These are phyloP conservation scores for Silurus aristotelis DNA, from an alignment of 2,797 vertebrate genomes.

Conservation along the genomic window DNA sequence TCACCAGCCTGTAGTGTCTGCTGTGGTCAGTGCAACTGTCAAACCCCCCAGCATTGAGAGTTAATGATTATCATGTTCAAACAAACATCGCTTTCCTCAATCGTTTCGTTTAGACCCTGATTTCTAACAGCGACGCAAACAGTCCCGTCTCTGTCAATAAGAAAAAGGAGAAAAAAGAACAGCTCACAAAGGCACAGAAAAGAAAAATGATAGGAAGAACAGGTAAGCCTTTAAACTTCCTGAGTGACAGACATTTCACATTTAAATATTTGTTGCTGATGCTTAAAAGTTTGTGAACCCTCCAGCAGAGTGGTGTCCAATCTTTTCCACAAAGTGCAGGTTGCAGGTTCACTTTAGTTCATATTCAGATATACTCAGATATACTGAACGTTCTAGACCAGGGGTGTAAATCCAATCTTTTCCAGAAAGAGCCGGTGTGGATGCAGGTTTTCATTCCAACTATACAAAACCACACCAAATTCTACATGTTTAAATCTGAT, in stretches of 20 bases:
- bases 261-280: background rate
- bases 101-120: constrained; percentile 71
- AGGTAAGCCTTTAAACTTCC: constrained; percentile 69
- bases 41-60: background rate
- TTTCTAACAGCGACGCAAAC: constrained; percentile 72
- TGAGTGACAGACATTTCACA: background rate
- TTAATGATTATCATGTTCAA: background rate
- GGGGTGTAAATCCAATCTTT: no score
- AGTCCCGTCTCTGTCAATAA: constrained; percentile 71
- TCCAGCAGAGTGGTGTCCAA: no score
- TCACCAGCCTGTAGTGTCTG: constrained; percentile 77
- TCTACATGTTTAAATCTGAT: no score
- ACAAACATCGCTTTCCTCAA: background rate
- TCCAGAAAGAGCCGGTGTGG: no score
- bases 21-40: constrained; percentile 74
- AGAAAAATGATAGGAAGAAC: constrained; percentile 89
- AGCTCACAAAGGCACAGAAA: constrained; percentile 96
- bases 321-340: no score
- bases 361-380: no score
- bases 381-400: no score
- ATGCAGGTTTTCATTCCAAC: no score
- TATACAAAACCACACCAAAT: no score
- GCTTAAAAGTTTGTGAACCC: no score
- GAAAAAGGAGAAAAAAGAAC: constrained; percentile 95
- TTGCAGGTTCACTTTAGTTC: no score